Base-by-base conservation (phyloP, 2,113 vertebrate genomes). In the Oncorhynchus clarkii region DNA sequence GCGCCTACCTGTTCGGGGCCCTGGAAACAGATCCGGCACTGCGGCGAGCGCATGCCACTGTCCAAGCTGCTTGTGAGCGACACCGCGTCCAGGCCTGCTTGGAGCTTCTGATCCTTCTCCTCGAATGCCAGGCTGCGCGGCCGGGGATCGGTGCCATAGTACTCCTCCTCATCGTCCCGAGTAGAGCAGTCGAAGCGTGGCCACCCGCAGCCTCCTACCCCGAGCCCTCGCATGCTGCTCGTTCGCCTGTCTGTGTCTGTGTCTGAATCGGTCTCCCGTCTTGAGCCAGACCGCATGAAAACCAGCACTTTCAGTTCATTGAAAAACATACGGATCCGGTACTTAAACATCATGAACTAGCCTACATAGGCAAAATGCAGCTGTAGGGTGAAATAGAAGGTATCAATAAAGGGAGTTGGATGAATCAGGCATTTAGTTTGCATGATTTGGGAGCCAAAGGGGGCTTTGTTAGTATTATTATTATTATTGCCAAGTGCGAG, bases 11-110 rank as follows among this genome's bases (percentile, higher is more conserved):
- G 95, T 78, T 95, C 95, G 0, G 94, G 93, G 49, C 95, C 95
- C 87, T 96, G 95, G 92, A 96, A 96, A 86, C 95, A 96, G 92
- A 96, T 96, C 75, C 95, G 90, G 90, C 95, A 95, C 92, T 95
- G 94, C 13, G 94, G 94, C 74, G 93, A 94, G 79, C 92, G 90
- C 85, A 88, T 93, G 75, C 93, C 94, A 78, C 93, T 95, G 73
- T 95, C 95, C 70, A 93, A 85, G 84, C 94, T 94, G 89, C 94
- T 95, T 71, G 90, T 92, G 73, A 95, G 92, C 7, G 95, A 96
- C 67, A 91, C 85, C 7, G 93, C 83, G 74, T 96, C 94, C 93
- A 95, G 90, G 66, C 91, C 91, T 75, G 85, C 85, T 70, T 91
- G 91, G 66, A 87, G 87, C 62, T 80, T 87, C n/a, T 77, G 77